A percentile compares a stretch with the other conserved stretches of the same genome.
Conservation (phyloP, 2,113 vertebrate genomes). For the Australoheros scitulus region DNA sequence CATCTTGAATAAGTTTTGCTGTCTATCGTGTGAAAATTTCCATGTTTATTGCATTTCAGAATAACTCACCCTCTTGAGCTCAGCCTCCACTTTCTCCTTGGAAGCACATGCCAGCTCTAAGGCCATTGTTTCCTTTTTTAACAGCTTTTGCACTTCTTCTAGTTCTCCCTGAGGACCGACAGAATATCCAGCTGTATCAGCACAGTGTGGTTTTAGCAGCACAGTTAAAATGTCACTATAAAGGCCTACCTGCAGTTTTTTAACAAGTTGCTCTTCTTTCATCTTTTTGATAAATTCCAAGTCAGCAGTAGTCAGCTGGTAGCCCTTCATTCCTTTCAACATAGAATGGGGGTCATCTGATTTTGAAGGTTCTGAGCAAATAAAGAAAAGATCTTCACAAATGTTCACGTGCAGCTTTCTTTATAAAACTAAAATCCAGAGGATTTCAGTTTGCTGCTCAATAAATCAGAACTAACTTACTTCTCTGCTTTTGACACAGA, state of each 20-base stretch:
- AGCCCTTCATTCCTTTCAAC: constrained; percentile 76
- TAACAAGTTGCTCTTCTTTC: constrained; percentile 51
- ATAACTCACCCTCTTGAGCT: constrained; percentile 53
- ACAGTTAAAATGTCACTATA: neutral
- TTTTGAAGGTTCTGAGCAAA: neutral
- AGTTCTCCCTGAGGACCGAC: constrained; percentile 51
- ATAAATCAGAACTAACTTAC: neutral
- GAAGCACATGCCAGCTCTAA: constrained; percentile 18
- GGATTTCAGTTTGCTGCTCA: neutral
- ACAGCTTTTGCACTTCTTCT: constrained; percentile 23
- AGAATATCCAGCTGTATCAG: neutral
- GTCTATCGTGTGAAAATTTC: neutral
- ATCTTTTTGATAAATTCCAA: constrained; percentile 69
- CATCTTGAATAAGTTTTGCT: neutral
- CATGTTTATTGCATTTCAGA: neutral
- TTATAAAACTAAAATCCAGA: neutral
- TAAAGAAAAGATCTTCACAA: neutral
- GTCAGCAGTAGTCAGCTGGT: constrained; percentile 56
- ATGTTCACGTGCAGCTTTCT: no score
- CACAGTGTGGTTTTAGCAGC: neutral
- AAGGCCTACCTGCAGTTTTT: constrained; percentile 58
- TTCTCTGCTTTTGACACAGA: no score
- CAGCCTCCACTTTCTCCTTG: constrained; percentile 16
- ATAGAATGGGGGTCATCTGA: constrained; percentile 17
- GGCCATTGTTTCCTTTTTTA: constrained; percentile 25